These are phyloP conservation scores for Melanotaenia parkinsoni DNA, from an alignment of 2,797 vertebrate species.

Conservation along the genomic window DNA sequence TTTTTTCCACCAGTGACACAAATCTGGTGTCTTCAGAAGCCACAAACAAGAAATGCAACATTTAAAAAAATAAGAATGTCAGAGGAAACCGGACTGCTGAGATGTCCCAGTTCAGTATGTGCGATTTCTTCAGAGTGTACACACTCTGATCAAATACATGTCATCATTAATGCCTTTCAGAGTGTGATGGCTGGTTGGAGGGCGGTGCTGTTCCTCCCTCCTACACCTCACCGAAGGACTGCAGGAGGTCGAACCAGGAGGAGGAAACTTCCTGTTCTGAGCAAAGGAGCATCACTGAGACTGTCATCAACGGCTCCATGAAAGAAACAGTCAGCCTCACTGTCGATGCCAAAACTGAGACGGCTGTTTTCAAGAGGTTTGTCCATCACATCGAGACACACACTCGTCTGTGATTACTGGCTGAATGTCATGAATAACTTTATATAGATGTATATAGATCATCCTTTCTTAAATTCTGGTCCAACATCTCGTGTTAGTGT, in stretches of 20 bases:
- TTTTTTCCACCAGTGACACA: background rate
- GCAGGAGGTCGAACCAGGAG: slow-evolving; percentile 84
- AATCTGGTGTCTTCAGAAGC: background rate
- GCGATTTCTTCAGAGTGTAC: background rate
- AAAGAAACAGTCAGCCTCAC: slow-evolving; percentile 99
- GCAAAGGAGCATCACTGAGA: slow-evolving; percentile 93
- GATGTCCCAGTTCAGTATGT: background rate
- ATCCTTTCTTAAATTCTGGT: background rate
- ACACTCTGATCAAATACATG: background rate
- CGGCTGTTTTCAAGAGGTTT: slow-evolving; percentile 98
- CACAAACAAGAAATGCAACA: background rate
- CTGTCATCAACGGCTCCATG: slow-evolving; percentile 98
- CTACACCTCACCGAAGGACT: slow-evolving; percentile 79
- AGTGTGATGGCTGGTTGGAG: slow-evolving; percentile 77
- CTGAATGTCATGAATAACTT: slow-evolving; percentile 1
- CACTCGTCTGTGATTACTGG: background rate
- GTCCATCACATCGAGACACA: slow-evolving; percentile 29
- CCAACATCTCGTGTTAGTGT: background rate
- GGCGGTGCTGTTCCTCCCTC: slow-evolving; percentile 44
- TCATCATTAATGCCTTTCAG: slow-evolving; percentile 48
- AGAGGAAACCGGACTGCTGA: background rate
- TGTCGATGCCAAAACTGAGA: slow-evolving; percentile 99
- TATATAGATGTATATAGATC: background rate
- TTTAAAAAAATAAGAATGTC: background rate
- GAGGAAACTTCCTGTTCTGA: slow-evolving; percentile 81